Evolutionary conservation across 2,888 invertebrate species (phyloP).

Genomic region (Rhopalosiphum nymphaeae): DNA sequence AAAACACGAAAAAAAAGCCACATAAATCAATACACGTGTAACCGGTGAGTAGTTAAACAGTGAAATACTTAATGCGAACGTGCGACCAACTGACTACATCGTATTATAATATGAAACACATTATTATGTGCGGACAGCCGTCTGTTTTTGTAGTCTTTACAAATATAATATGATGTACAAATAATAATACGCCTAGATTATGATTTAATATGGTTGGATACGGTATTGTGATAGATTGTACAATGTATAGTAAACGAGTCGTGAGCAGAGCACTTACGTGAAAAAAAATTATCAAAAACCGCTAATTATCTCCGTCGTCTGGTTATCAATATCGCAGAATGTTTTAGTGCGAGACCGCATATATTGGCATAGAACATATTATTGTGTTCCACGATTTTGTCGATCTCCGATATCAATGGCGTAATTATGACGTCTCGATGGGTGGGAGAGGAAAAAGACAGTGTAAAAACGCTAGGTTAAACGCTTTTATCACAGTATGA

Average conservation of each 20-base stretch:
- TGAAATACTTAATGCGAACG: neutral
- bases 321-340: neutral
- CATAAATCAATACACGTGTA: conserved; percentile 32
- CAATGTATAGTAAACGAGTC: neutral
- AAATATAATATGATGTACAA: neutral
- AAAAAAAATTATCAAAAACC: neutral
- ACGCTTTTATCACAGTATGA: neutral
- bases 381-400: too few species aligned
- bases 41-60: neutral
- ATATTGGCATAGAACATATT: neutral
- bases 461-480: neutral
- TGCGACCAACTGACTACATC: neutral
- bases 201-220: neutral
- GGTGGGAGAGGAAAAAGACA: neutral
- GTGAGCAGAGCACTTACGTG: neutral
- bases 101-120: neutral
- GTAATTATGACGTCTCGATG: neutral
- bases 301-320: neutral
- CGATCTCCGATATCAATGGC: neutral
- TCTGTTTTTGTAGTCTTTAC: neutral
- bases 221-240: neutral
- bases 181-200: neutral
- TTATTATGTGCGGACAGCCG: neutral
- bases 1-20: neutral
- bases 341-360: neutral